Percentiles rank a stretch among this genome's conserved stretches.
These are phyloP conservation scores for Coregonus clupeaformis DNA, from an alignment of 2,113 vertebrate species.

Conservation along the genomic window DNA sequence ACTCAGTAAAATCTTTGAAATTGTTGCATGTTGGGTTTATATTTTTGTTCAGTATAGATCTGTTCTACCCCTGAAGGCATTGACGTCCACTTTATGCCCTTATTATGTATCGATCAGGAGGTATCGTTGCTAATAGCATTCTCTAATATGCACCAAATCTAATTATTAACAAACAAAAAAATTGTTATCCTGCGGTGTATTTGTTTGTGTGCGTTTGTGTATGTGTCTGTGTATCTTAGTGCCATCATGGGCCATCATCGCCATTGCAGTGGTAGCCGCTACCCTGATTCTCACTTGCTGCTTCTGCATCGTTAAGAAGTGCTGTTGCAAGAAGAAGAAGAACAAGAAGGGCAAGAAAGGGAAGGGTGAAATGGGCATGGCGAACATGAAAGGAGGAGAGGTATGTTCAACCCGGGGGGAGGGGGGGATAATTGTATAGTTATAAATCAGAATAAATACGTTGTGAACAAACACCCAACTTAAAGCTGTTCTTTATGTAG, in stretches of 20 bases:
- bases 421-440: slow-evolving; percentile 1
- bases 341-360: slow-evolving; percentile 97
- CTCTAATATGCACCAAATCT: slow-evolving; percentile 40
- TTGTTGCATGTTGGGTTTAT: too few species aligned
- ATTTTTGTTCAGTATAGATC: slow-evolving; percentile 32
- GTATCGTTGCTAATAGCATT: slow-evolving; percentile 55
- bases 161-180: slow-evolving; percentile 19
- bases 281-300: slow-evolving; percentile 93
- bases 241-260: slow-evolving; percentile 93
- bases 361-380: slow-evolving; percentile 97
- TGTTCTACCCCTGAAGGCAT: slow-evolving; percentile 46
- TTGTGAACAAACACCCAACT: too few species aligned
- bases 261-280: slow-evolving; percentile 89
- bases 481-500: too few species aligned
- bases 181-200: slow-evolving; percentile 13
- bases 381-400: slow-evolving; percentile 90
- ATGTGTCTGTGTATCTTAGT: slow-evolving; percentile 69
- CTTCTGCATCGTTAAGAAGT: slow-evolving; percentile 98
- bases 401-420: slow-evolving; percentile 58
- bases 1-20: too few species aligned
- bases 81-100: slow-evolving; percentile 57
- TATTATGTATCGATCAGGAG: slow-evolving; percentile 64
- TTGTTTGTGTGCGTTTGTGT: neutral
- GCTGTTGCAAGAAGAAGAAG: slow-evolving; percentile 98
- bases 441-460: too few species aligned